phyloP scores from a whole-genome alignment of 2,888 invertebrate species.

The Allacma fusca region DNA sequence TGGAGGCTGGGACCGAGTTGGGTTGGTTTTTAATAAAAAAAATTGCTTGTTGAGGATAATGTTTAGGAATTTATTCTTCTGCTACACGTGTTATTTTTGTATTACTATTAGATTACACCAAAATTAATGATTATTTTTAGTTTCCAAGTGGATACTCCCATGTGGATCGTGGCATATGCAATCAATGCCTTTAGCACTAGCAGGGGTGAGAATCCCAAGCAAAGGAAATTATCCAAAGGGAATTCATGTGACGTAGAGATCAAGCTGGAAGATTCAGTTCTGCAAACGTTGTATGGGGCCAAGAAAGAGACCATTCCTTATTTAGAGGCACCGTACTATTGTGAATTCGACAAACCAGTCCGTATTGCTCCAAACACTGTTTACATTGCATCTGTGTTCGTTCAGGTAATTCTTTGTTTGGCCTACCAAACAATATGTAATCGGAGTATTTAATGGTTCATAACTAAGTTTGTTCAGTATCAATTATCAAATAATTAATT shows the following conservation, averaged over 20 bases:
- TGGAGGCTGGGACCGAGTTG: constrained; percentile 41
- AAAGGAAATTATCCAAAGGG: constrained; percentile 34
- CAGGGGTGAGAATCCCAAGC: constrained; percentile 39
- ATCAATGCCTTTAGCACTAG: constrained; percentile 39
- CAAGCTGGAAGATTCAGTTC: constrained; percentile 33
- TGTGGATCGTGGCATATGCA: constrained; percentile 43
- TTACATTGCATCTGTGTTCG: constrained; percentile 39
- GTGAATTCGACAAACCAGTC: constrained; percentile 44
- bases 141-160: constrained; percentile 40
- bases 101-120: background rate
- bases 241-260: constrained; percentile 43
- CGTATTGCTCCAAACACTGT: constrained; percentile 40
- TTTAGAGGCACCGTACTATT: constrained; percentile 42
- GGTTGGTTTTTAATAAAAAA: background rate
- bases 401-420: constrained; percentile 21
- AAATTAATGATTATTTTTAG: background rate
- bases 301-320: constrained; percentile 42
- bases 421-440: too few relatives aligned
- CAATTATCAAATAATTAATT: background rate
- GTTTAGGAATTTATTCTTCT: background rate
- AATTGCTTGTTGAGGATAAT: background rate
- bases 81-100: background rate
- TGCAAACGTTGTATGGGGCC: constrained; percentile 38
- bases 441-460: background rate
- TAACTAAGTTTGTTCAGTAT: too few relatives aligned